Evolutionary conservation across 2,113 vertebrate genomes (phyloP).

Genomic region (Nerophis ophidion): DNA sequence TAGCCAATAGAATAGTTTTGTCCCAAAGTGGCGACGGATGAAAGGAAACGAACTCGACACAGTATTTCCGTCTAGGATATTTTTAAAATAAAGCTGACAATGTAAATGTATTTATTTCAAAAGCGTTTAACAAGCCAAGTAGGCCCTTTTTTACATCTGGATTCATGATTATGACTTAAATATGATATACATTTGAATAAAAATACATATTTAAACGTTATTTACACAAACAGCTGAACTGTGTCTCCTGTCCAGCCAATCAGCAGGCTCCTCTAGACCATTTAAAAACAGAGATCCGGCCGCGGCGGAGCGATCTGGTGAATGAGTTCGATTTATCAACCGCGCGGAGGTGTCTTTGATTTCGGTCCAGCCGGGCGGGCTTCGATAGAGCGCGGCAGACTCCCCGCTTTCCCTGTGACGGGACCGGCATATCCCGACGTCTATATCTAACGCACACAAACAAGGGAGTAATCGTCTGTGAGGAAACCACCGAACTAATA

Average conservation of each 20-base stretch:
- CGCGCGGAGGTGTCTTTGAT: background rate
- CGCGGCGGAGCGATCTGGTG: conserved; percentile 55
- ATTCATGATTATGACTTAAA: too few relatives aligned
- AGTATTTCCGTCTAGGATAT: too few relatives aligned
- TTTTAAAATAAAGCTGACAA: too few relatives aligned
- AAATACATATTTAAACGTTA: conserved; percentile 10
- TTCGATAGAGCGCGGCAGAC: background rate
- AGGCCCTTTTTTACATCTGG: too few relatives aligned
- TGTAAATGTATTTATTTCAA: background rate
- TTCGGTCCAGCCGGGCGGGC: conserved; percentile 32
- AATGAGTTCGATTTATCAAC: conserved; percentile 50
- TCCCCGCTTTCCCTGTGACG: background rate
- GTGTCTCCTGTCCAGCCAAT: conserved; percentile 50
- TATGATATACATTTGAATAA: background rate
- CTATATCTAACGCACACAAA: conserved; percentile 19
- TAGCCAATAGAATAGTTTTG: conserved; percentile 1
- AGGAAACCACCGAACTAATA: conserved; percentile 40
- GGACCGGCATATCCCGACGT: background rate
- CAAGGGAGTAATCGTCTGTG: conserved; percentile 19
- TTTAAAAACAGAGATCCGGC: conserved; percentile 77
- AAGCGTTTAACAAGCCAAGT: background rate
- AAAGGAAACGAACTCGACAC: background rate
- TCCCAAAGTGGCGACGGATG: background rate
- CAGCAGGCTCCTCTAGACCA: conserved; percentile 66
- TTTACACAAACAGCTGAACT: conserved; percentile 35